Evolutionary conservation across 2,797 vertebrate genomes (phyloP).

Genomic region (Lateolabrax maculatus): DNA sequence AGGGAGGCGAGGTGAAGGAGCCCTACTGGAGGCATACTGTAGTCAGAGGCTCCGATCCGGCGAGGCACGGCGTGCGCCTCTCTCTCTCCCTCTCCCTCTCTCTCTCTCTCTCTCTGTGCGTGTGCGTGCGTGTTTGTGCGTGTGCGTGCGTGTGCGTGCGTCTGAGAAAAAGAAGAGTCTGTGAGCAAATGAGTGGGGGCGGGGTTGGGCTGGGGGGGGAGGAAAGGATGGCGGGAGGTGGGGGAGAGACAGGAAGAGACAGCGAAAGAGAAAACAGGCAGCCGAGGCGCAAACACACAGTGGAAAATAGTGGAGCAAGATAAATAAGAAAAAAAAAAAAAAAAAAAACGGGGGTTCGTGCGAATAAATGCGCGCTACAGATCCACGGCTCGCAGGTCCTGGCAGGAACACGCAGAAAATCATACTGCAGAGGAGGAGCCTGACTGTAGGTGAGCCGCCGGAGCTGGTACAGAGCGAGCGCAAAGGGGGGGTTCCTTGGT

Average conservation of each 20-base stretch:
- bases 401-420: constrained; percentile 75
- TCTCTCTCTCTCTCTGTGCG: constrained; percentile 54
- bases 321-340: no score
- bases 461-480: constrained; percentile 66
- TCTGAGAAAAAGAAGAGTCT: constrained; percentile 71
- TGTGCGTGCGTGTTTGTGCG: constrained; percentile 35
- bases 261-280: constrained; percentile 71
- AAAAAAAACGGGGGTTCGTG: constrained; percentile 80
- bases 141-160: constrained; percentile 47
- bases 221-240: constrained; percentile 59
- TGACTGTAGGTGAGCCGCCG: constrained; percentile 81
- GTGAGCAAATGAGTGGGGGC: constrained; percentile 74
- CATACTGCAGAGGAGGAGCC: constrained; percentile 84
- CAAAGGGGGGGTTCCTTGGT: constrained; percentile 51
- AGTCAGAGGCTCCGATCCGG: constrained; percentile 81
- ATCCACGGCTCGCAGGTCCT: constrained; percentile 76
- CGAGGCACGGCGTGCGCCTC: constrained; percentile 78
- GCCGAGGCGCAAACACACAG: constrained; percentile 73
- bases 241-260: constrained; percentile 75
- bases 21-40: constrained; percentile 80
- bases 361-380: constrained; percentile 81
- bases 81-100: no score
- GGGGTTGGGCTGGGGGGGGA: constrained; percentile 34
- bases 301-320: constrained; percentile 77
- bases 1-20: constrained; percentile 68